Conservation (phyloP, 1,140 invertebrate genomes). For the Acromyrmex charruanus region DNA sequence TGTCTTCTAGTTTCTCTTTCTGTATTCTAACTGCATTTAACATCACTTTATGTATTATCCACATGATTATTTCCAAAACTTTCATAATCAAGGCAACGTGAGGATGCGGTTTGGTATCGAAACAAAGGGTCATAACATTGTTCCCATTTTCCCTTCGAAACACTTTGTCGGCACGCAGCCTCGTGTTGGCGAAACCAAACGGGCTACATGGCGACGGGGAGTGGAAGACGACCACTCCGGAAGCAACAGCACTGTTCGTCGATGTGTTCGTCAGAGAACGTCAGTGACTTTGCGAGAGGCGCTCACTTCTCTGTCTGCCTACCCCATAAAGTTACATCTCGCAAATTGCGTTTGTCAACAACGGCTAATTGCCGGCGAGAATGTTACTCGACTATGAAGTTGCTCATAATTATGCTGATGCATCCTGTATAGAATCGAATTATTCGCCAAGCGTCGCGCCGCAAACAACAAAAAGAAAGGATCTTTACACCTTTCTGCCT, state of each 20-base stretch:
- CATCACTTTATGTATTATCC: neutral
- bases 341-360: conserved; percentile 86
- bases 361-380: conserved; percentile 84
- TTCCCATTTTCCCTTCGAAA: conserved; percentile 47
- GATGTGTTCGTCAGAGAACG: conserved; percentile 68
- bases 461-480: neutral
- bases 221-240: conserved; percentile 67
- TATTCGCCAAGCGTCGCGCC: conserved; percentile 65
- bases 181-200: conserved; percentile 55
- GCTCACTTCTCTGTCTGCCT: conserved; percentile 58
- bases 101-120: conserved; percentile 15
- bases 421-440: conserved; percentile 80
- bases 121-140: conserved; percentile 62
- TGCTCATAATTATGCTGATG: conserved; percentile 84
- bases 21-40: neutral
- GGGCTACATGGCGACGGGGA: neutral
- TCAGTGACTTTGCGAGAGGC: conserved; percentile 49
- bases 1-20: neutral
- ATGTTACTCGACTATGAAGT: conserved; percentile 84
- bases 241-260: conserved; percentile 64
- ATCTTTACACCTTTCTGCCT: neutral
- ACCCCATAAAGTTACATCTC: conserved; percentile 82
- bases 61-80: conserved; percentile 25
- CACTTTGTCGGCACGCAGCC: conserved; percentile 23
- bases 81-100: conserved; percentile 4